Base-by-base conservation (phyloP, 1,140 invertebrate species). In the Ceratitis capitata region DNA sequence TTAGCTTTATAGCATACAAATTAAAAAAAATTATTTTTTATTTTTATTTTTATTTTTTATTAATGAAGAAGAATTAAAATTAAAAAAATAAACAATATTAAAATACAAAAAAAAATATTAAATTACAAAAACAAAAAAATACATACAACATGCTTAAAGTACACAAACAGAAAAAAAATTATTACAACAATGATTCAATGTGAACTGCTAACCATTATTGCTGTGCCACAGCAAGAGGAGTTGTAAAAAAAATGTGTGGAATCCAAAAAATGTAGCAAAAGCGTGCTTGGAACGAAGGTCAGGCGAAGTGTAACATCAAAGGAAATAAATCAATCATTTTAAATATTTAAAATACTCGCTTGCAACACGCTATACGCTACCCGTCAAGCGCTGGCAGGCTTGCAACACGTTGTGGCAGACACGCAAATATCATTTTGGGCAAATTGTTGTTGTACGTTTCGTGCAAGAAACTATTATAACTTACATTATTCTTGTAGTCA, bases 71-170 rank as follows among this genome's bases (percentile, higher is more conserved):
- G n/a, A n/a, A n/a, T n/a, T n/a, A n/a, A n/a, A n/a, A n/a, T n/a
- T n/a, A n/a, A n/a, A n/a, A n/a, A n/a, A n/a, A n/a, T n/a, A n/a
- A n/a, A n/a, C n/a, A n/a, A n/a, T n/a, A n/a, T n/a, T n/a, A n/a
- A n/a, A n/a, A n/a, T n/a, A n/a, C n/a, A n/a, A n/a, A n/a, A n/a
- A n/a, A n/a, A n/a, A n/a, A n/a, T n/a, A n/a, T n/a, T n/a, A n/a
- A n/a, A n/a, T n/a, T n/a, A n/a, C n/a, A n/a, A n/a, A 61, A 61
- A 26, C 56, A n/a, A 61, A 61, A n/a, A 61, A 61, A 61, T 61
- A 61, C 56, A 29, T 61, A 26, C 51, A 53, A 53, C 51, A 53
- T 53, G 51, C 51, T 53, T 19, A 53, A n/a, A n/a, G n/a, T 53
- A 53, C 51, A 47, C 7, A 47, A 9, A 47, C 45, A 47, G 14